These are phyloP conservation scores for Mesocentrotus franciscanus DNA, from an alignment of 53 echinoderm and acorn worm genomes.

Conservation along the genomic window DNA sequence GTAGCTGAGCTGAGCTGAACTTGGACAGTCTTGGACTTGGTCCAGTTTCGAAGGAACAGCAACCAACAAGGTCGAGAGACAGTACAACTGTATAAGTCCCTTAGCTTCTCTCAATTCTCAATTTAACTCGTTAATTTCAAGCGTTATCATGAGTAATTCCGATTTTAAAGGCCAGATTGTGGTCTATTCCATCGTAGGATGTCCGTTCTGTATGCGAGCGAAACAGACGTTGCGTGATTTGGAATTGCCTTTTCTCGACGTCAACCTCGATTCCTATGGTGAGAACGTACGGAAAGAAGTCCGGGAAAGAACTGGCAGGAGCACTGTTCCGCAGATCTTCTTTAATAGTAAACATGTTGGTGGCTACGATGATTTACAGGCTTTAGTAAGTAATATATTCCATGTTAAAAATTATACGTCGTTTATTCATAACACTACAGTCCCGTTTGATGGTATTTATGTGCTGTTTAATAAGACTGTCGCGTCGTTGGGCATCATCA, in stretches of 20 bases:
- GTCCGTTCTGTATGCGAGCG: conserved; percentile 91
- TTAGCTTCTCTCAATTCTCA: neutral
- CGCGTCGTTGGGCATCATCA: no score
- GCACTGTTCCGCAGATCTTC: conserved; percentile 95
- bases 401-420: neutral
- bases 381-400: conserved; percentile 75
- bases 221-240: conserved; percentile 75
- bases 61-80: neutral
- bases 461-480: neutral
- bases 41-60: neutral
- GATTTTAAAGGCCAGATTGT: conserved; percentile 82
- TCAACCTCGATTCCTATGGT: conserved; percentile 86
- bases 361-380: conserved; percentile 88
- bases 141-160: neutral
- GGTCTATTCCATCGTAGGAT: conserved; percentile 93
- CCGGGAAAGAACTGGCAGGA: conserved; percentile 72
- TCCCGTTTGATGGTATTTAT: neutral
- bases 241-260: conserved; percentile 77
- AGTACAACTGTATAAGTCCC: neutral
- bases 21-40: no score
- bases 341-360: conserved; percentile 87
- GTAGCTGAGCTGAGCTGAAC: no score
- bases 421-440: neutral
- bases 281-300: conserved; percentile 77
- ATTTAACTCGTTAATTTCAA: neutral